These are phyloP conservation scores for Onychorhynchus coronatus DNA, from an alignment of 2,113 vertebrate genomes.

Conservation along the genomic window DNA sequence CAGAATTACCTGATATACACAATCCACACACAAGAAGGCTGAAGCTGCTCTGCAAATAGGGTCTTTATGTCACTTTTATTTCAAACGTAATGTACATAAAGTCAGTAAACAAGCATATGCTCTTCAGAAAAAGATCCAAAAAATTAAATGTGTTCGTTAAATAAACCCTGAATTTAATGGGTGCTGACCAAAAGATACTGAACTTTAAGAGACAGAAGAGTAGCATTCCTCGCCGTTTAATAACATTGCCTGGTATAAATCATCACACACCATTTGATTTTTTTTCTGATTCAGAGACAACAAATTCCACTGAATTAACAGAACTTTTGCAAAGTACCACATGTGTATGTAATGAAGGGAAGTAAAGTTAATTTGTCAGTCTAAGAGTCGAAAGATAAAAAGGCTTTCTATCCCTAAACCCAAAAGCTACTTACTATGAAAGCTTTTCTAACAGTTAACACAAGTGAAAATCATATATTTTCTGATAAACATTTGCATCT, in stretches of 20 bases:
- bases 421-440: neutral
- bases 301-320: neutral
- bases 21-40: neutral
- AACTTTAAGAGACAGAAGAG: neutral
- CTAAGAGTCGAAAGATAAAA: neutral
- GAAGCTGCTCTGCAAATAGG: neutral
- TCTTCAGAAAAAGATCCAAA: neutral
- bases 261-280: neutral
- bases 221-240: neutral
- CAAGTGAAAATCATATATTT: neutral
- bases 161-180: neutral
- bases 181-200: neutral
- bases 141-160: neutral
- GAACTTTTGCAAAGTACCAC: neutral
- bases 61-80: neutral
- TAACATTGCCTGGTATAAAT: neutral
- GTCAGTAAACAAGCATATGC: neutral
- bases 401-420: neutral
- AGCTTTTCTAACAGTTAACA: neutral
- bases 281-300: neutral
- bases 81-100: neutral
- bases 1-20: neutral
- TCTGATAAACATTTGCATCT: neutral
- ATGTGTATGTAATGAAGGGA: rapidly evolving
- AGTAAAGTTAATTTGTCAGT: neutral